These are phyloP conservation scores for Neuroscelio doddi DNA, from an alignment of 2,888 invertebrate species.

Conservation along the genomic window DNA sequence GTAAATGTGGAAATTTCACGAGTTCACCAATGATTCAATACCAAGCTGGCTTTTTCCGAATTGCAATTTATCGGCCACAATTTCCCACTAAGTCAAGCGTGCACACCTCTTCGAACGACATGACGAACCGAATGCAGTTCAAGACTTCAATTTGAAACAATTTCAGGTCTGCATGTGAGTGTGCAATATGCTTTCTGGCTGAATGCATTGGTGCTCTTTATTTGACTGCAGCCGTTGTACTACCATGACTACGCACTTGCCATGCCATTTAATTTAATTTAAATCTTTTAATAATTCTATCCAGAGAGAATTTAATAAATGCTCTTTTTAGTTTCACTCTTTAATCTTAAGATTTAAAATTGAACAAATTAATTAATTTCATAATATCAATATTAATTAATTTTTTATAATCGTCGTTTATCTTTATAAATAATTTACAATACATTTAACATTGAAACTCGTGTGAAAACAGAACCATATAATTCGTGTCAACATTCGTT, in stretches of 20 bases:
- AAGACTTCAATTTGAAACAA: slow-evolving; percentile 41
- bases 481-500: no score
- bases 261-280: slow-evolving; percentile 13
- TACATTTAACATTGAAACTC: no score
- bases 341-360: no score
- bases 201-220: slow-evolving; percentile 24
- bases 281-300: slow-evolving; percentile 27
- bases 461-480: no score
- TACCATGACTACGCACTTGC: slow-evolving; percentile 16
- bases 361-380: no score
- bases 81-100: slow-evolving; percentile 36
- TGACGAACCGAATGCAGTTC: slow-evolving; percentile 35
- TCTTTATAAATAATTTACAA: no score
- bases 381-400: no score
- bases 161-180: slow-evolving; percentile 27
- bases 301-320: slow-evolving; percentile 8
- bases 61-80: slow-evolving; percentile 41
- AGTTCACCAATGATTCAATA: slow-evolving; percentile 14
- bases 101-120: slow-evolving; percentile 24
- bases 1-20: slow-evolving; percentile 33
- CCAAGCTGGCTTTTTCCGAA: not conserved
- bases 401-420: no score
- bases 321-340: no score
- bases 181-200: slow-evolving; percentile 33
- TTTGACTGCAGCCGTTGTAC: slow-evolving; percentile 26